These are phyloP conservation scores for Halocynthia aurantium DNA, from an alignment of 23 tunicate species.

Conservation along the genomic window DNA sequence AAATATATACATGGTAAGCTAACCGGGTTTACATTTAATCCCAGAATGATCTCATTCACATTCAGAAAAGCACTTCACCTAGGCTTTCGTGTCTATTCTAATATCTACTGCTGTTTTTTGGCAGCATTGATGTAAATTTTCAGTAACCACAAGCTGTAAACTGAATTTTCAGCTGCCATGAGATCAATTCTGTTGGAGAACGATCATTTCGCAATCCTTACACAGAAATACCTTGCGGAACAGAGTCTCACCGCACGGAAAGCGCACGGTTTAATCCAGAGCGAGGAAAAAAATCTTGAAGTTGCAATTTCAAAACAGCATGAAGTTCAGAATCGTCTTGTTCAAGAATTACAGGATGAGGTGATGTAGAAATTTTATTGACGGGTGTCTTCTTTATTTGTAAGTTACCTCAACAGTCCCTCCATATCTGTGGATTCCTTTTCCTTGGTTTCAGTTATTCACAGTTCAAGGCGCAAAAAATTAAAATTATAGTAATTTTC, in stretches of 20 bases:
- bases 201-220: conserved; percentile 19
- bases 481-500: no score
- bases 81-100: background rate
- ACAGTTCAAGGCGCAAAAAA: no score
- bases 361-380: background rate
- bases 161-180: conserved; percentile 68
- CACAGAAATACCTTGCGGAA: conserved; percentile 60
- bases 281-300: conserved; percentile 30
- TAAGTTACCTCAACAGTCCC: no score
- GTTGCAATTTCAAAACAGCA: conserved; percentile 31
- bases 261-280: conserved; percentile 49
- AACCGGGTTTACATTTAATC: no score
- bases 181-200: conserved; percentile 52
- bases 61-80: no score
- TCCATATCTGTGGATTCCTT: no score
- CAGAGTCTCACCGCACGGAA: conserved; percentile 26
- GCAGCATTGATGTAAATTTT: background rate
- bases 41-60: no score
- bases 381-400: no score
- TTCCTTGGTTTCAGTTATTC: no score
- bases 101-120: background rate
- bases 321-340: conserved; percentile 29
- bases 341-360: conserved; percentile 49
- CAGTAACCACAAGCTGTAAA: background rate
- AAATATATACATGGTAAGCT: no score